Evolutionary conservation across 2,888 invertebrate genomes (phyloP).

Genomic region (Marasmarcha lunaedactyla): DNA sequence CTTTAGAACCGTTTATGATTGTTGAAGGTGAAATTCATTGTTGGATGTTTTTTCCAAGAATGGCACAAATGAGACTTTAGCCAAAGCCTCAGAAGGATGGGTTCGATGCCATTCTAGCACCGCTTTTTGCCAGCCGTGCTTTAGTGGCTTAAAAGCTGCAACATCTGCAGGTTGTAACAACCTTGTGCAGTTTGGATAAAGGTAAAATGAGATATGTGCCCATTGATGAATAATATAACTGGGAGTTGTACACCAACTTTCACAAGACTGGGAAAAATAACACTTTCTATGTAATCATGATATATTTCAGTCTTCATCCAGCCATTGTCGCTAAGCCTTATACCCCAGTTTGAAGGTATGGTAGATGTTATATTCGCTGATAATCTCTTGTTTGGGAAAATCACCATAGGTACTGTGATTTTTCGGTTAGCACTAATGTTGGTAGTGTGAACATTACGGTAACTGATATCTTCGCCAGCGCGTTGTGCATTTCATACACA

Average conservation of each 20-base stretch:
- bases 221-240: constrained; percentile 3
- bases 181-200: too few species aligned
- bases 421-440: constrained; percentile 27
- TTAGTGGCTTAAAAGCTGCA: too few species aligned
- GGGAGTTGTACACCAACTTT: constrained; percentile 1
- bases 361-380: constrained; percentile 2
- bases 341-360: constrained; percentile 4
- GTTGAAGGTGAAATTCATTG: constrained; percentile 7
- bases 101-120: too few species aligned
- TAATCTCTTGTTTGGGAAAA: constrained; percentile 1
- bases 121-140: too few species aligned
- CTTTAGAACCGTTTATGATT: constrained; percentile 3
- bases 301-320: constrained; percentile 7
- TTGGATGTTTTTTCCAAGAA: not conserved
- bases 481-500: constrained; percentile 33
- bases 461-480: constrained; percentile 26
- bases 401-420: constrained; percentile 28
- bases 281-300: not conserved
- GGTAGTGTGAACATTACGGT: constrained; percentile 39
- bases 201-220: constrained; percentile 3
- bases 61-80: constrained; percentile 1
- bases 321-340: constrained; percentile 4
- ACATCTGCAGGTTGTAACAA: too few species aligned
- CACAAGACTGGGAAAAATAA: not conserved
- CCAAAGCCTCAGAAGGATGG: too few species aligned